Base-by-base conservation (phyloP, 2,797 vertebrate genomes). In the Aplochiton taeniatus region DNA sequence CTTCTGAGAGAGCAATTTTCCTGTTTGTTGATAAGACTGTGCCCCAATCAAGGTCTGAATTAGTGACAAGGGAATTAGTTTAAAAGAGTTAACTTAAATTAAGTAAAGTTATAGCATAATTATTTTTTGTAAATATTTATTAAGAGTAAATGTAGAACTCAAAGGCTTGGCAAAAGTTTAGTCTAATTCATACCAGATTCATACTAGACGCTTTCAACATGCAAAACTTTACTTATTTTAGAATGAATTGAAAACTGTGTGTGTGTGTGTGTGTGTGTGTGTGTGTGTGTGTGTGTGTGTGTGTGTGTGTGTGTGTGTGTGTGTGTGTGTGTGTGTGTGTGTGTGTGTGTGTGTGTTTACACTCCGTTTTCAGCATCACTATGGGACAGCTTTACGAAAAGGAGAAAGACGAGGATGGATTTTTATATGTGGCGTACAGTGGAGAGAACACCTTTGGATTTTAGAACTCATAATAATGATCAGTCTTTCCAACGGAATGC, bases 1-100 rank as follows among this genome's bases (percentile, higher is more conserved):
- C 98, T 43, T 98, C 96, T 9, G 98, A 99, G 91, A 99, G 98
- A 89, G 97, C 98, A 70, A 99, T 99, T 90, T 99, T 99, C 87
- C 93, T 98, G 76, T 99, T 98, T 51, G 95, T 99, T 61, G 97
- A 98, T 86, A 99, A 99, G 92, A 99, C 96, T 8, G 96, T 98
- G 56, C 98, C 97, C 19, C 98, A 98, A 31, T 98, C 97, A 88
- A 99, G 97, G 97, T 9, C 2, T 4, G 41, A n/a, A 42, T 4
- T 14, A 8, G 31, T 31, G 31, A 31, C 6, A 31, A 31, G 2
- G 31, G 31, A 31, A 31, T 31, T 31, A 31, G 31, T 2, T 31
- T 31, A 31, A 31, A 31, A 31, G 2, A 6, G 31, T 20, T 11
- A 17, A 52, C 18, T 11, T n/a, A n/a, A n/a, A n/a, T 10, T n/a